Evolutionary conservation across 1,140 invertebrate genomes (phyloP).

Genomic region (Meloidogyne floridensis): DNA sequence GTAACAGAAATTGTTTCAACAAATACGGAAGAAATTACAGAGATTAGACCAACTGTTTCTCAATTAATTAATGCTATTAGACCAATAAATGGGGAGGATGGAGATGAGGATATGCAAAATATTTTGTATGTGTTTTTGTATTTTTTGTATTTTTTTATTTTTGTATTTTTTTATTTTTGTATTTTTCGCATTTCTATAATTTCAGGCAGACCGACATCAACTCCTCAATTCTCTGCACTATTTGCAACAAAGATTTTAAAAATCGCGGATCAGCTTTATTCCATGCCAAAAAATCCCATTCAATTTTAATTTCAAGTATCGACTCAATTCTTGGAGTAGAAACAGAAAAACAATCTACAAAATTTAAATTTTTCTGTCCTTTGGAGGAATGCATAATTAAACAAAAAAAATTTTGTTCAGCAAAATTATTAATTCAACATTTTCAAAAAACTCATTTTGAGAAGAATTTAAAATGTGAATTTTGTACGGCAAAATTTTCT

Average conservation of each 20-base stretch:
- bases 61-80: neutral
- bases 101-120: neutral
- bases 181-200: neutral
- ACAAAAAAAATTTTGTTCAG: slow-evolving; percentile 8
- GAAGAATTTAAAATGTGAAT: slow-evolving; percentile 30
- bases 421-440: slow-evolving; percentile 47
- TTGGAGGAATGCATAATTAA: slow-evolving; percentile 12
- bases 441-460: slow-evolving; percentile 48
- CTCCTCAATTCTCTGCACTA: neutral
- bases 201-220: neutral
- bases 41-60: neutral
- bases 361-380: slow-evolving; percentile 29
- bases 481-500: slow-evolving; percentile 37
- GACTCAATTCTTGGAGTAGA: neutral
- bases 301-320: neutral
- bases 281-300: slow-evolving; percentile 1
- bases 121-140: neutral
- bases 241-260: slow-evolving; percentile 24
- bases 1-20: neutral
- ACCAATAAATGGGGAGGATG: neutral
- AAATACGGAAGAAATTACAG: neutral
- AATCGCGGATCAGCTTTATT: slow-evolving; percentile 19
- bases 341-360: slow-evolving; percentile 14
- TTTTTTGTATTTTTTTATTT: neutral
- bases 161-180: neutral